These are phyloP conservation scores for Athene cunicularia DNA, from an alignment of 2,113 vertebrate genomes.

Conservation along the genomic window DNA sequence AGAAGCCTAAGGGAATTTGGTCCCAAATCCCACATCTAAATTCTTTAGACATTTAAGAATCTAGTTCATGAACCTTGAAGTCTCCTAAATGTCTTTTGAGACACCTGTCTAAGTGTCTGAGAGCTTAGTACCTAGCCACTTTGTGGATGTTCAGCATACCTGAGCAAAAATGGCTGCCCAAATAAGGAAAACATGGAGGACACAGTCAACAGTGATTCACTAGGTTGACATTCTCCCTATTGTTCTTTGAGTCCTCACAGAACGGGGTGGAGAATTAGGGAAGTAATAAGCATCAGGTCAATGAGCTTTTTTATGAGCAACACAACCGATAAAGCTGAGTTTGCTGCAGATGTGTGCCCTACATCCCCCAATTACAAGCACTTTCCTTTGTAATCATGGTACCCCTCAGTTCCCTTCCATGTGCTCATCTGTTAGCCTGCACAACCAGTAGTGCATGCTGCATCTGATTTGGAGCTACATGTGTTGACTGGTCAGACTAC, in stretches of 20 bases:
- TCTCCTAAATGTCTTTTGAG: background rate
- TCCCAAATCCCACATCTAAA: conserved; percentile 7
- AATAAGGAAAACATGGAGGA: conserved; percentile 4
- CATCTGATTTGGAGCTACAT: background rate
- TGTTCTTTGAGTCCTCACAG: conserved; percentile 5
- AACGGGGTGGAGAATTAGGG: background rate
- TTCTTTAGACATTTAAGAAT: conserved; percentile 2
- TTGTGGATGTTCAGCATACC: conserved; percentile 2
- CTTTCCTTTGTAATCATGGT: background rate
- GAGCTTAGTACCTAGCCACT: background rate
- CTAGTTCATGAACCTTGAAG: conserved; percentile 7
- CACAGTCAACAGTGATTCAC: conserved; percentile 42
- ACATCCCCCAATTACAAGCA: background rate
- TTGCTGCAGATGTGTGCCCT: background rate
- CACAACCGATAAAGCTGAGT: background rate
- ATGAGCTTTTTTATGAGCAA: background rate
- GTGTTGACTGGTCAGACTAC: background rate
- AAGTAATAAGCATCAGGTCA: conserved; percentile 24
- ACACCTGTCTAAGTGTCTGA: conserved; percentile 11
- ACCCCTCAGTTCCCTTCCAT: background rate
- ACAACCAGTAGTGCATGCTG: background rate
- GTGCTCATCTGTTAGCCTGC: background rate
- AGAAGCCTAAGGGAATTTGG: background rate
- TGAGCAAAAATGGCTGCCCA: conserved; percentile 40
- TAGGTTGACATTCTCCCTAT: conserved; percentile 1